phyloP scores from a whole-genome alignment of 1,140 invertebrate species.

The Drosophila tropicalis region DNA sequence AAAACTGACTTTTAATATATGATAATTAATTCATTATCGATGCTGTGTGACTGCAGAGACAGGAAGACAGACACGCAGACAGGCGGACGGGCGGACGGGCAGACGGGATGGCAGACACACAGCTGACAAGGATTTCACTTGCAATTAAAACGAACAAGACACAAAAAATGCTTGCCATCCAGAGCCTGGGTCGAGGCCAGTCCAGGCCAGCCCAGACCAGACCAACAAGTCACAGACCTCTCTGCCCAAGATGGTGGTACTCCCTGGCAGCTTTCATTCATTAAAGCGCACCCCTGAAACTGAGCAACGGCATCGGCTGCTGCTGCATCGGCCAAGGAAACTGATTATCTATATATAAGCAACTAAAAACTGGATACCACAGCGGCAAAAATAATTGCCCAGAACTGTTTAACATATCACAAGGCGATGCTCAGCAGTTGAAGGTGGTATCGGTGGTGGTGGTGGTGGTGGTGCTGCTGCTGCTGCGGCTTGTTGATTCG shows the following conservation, averaged over 20 bases:
- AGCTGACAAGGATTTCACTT: conserved; percentile 80
- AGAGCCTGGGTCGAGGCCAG: not conserved
- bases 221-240: conserved; percentile 29
- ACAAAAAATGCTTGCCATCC: conserved; percentile 60
- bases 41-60: conserved; percentile 61
- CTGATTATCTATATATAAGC: conserved; percentile 78
- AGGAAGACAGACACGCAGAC: conserved; percentile 29
- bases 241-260: not conserved
- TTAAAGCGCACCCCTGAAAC: conserved; percentile 68
- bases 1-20: conserved; percentile 78
- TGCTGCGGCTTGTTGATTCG: not conserved
- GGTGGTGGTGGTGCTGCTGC: not conserved
- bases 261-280: conserved; percentile 67
- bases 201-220: too few relatives aligned
- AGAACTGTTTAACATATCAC: conserved; percentile 81
- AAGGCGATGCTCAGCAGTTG: conserved; percentile 10
- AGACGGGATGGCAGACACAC: conserved; percentile 33
- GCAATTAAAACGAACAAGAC: conserved; percentile 81
- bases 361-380: conserved; percentile 71
- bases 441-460: not conserved
- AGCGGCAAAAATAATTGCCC: conserved; percentile 68
- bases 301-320: conserved; percentile 59
- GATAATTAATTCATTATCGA: conserved; percentile 82
- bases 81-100: conserved; percentile 26
- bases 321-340: conserved; percentile 56